Evolutionary conservation across 2,797 vertebrate genomes (phyloP).

Genomic region (Philypnodon macrostomus): DNA sequence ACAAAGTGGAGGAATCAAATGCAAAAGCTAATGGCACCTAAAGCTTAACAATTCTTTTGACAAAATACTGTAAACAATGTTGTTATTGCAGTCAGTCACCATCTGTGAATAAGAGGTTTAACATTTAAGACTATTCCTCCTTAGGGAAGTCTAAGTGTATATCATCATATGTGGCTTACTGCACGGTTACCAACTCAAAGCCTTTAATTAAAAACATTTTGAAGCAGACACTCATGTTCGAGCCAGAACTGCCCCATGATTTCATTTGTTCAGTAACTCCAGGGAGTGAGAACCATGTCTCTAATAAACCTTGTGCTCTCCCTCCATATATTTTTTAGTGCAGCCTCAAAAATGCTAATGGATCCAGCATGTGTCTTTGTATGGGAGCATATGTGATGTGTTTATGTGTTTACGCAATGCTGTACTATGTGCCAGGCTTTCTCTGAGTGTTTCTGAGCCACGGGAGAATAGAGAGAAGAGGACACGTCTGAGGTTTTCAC

Average conservation of each 20-base stretch:
- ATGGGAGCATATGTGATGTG: constrained; percentile 16
- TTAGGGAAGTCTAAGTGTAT: constrained; percentile 6
- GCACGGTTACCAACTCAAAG: constrained; percentile 3
- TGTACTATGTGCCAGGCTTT: constrained; percentile 54
- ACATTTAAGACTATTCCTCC: not conserved
- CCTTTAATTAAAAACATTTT: constrained; percentile 29
- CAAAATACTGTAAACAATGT: too few species aligned
- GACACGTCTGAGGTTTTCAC: constrained; percentile 52
- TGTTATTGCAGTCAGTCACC: too few species aligned
- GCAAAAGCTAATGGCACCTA: too few species aligned
- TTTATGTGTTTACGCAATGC: constrained; percentile 47
- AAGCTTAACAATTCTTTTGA: too few species aligned
- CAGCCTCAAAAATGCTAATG: constrained; percentile 59
- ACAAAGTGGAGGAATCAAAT: too few species aligned
- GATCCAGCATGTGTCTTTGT: constrained; percentile 57
- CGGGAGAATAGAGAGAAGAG: constrained; percentile 40
- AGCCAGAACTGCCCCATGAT: constrained; percentile 23
- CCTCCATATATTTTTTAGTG: constrained; percentile 46
- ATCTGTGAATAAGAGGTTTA: constrained; percentile 12
- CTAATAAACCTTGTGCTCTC: constrained; percentile 45
- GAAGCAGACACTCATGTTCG: constrained; percentile 15
- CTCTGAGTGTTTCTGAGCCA: constrained; percentile 50
- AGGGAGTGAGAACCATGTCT: constrained; percentile 40
- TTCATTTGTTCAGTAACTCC: constrained; percentile 41
- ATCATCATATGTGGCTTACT: constrained; percentile 22